Evolutionary conservation across 2,113 vertebrate species (phyloP).

Genomic region (Leptocoma aspasia): DNA sequence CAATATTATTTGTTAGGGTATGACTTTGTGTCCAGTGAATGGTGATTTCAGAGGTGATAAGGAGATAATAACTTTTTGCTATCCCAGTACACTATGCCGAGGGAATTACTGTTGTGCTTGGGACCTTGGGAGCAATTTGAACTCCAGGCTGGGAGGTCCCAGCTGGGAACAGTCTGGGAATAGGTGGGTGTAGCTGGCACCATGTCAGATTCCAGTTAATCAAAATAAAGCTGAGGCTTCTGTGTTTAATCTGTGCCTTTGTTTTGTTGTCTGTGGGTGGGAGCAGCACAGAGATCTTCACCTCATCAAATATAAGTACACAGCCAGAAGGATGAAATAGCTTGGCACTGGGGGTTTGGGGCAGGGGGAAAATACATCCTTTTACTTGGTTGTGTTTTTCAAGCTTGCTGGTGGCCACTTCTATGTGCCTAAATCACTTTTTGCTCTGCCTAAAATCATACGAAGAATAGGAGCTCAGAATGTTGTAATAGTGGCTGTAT

Average conservation of each 20-base stretch:
- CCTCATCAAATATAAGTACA: not conserved
- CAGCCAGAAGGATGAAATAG: not conserved
- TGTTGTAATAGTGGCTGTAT: not conserved
- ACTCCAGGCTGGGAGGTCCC: not conserved
- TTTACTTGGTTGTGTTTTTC: not conserved
- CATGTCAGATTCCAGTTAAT: not conserved
- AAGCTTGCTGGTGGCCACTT: not conserved
- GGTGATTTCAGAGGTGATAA: not conserved
- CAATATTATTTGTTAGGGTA: not conserved
- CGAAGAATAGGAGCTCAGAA: not conserved
- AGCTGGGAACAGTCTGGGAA: not conserved
- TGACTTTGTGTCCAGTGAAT: not conserved
- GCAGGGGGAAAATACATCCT: fast-evolving
- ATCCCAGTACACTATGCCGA: not conserved
- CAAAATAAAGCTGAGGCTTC: not conserved
- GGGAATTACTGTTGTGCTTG: not conserved
- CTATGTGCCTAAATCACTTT: not conserved
- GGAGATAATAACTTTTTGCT: not conserved
- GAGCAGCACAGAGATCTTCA: not conserved
- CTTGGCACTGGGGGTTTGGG: not conserved
- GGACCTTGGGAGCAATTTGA: not conserved
- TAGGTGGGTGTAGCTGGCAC: not conserved
- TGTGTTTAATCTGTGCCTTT: not conserved
- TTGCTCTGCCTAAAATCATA: not conserved
- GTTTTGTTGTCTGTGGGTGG: not conserved